A percentile compares a stretch with the other conserved stretches of the same genome.
phyloP scores from a whole-genome alignment of 2,888 invertebrate species.

The Diploptera punctata region DNA sequence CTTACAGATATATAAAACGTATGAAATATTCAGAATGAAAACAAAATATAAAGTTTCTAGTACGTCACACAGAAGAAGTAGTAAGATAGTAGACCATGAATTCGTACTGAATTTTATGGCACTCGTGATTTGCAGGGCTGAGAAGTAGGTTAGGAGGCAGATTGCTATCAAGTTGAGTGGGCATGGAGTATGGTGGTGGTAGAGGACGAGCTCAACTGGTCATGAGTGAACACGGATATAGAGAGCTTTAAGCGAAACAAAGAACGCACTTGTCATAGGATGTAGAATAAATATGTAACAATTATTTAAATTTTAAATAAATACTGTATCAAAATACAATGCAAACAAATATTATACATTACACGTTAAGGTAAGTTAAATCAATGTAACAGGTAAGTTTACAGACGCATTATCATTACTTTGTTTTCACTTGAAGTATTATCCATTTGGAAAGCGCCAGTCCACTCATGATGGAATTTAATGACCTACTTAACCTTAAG shows the following conservation, averaged over 20 bases:
- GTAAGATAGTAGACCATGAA: not conserved
- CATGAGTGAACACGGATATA: conserved; percentile 27
- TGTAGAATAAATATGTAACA: too few species aligned
- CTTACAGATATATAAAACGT: too few species aligned
- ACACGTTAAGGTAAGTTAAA: too few species aligned
- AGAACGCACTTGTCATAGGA: not conserved
- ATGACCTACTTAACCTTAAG: conserved; percentile 5
- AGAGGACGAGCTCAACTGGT: conserved; percentile 15
- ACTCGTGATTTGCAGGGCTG: conserved; percentile 8
- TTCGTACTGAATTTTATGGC: not conserved
- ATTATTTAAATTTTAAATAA: too few species aligned
- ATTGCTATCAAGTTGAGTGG: conserved; percentile 16
- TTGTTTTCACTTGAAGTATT: too few species aligned
- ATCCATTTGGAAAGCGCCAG: not conserved
- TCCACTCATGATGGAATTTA: not conserved
- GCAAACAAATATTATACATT: too few species aligned
- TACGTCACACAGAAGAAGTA: not conserved
- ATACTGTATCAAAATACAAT: too few species aligned
- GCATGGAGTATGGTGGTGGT: conserved; percentile 4
- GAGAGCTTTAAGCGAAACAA: conserved; percentile 13
- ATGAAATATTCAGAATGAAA: too few species aligned
- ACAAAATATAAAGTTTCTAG: too few species aligned
- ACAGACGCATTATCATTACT: too few species aligned
- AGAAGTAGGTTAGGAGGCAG: conserved; percentile 26
- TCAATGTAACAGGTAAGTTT: too few species aligned